Conservation (phyloP, 2,888 invertebrate genomes). For the Acleris sparsana region DNA sequence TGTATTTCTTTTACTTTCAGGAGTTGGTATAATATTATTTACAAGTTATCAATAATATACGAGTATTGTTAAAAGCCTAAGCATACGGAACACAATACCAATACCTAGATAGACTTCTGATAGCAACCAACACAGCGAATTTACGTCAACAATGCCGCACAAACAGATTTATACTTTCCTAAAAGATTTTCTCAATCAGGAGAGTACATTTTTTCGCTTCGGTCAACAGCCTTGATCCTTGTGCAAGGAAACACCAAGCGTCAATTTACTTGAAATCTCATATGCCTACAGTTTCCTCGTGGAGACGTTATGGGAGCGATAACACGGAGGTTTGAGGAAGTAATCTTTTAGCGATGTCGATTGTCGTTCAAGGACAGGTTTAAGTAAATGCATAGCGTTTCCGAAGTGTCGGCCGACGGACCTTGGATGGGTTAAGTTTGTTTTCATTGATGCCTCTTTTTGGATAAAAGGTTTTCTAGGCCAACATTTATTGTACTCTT, state of each 20-base stretch:
- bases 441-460: constrained; percentile 5
- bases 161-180: neutral
- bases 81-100: too few relatives aligned
- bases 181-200: neutral
- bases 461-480: constrained; percentile 3
- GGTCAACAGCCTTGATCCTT: constrained; percentile 1
- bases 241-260: constrained; percentile 15
- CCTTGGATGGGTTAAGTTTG: constrained; percentile 19
- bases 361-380: constrained; percentile 20
- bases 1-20: neutral
- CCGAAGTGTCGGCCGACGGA: constrained; percentile 11
- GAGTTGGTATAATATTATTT: too few relatives aligned
- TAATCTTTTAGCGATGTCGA: constrained; percentile 28
- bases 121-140: too few relatives aligned
- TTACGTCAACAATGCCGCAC: neutral
- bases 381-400: constrained; percentile 23
- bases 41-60: too few relatives aligned
- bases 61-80: too few relatives aligned
- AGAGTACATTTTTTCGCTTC: neutral
- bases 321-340: constrained; percentile 23
- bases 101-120: too few relatives aligned
- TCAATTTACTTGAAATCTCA: constrained; percentile 15
- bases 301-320: constrained; percentile 12
- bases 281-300: constrained; percentile 12
- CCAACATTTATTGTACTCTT: neutral